A percentile compares a stretch with the other conserved stretches of the same genome.
Evolutionary conservation across 2,888 invertebrate genomes (phyloP).

Genomic region (Lucinisca nassula): DNA sequence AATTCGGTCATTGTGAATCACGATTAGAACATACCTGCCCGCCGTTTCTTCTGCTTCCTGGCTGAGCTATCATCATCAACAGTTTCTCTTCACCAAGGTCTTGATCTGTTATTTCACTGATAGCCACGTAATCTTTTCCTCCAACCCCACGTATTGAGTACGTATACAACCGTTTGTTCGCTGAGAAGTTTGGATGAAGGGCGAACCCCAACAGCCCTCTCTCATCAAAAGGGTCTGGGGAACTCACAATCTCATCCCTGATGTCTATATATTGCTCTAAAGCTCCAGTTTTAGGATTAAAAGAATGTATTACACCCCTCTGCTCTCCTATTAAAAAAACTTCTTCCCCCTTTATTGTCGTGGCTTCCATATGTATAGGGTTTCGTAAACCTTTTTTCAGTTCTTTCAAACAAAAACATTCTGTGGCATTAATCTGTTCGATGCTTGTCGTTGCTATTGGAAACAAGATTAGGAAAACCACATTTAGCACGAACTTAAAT

Average conservation of each 20-base stretch:
- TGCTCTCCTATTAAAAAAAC: conserved; percentile 72
- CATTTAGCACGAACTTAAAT: background rate
- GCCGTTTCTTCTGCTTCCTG: conserved; percentile 80
- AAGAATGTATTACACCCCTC: conserved; percentile 60
- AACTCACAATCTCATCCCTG: conserved; percentile 49
- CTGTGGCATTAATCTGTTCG: background rate
- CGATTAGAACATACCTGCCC: conserved; percentile 86
- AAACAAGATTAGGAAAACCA: background rate
- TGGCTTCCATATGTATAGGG: conserved; percentile 64
- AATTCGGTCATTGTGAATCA: no score
- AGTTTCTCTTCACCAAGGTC: conserved; percentile 74
- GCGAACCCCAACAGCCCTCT: conserved; percentile 82
- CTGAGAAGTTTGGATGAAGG: conserved; percentile 80
- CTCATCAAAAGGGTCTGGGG: conserved; percentile 68
- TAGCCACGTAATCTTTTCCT: conserved; percentile 39
- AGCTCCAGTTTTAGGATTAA: conserved; percentile 4
- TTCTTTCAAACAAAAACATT: conserved; percentile 70
- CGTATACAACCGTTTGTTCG: conserved; percentile 77
- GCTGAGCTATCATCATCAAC: conserved; percentile 80
- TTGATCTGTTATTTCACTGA: conserved; percentile 52
- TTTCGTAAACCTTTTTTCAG: conserved; percentile 50
- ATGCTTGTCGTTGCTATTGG: background rate
- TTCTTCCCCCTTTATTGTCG: conserved; percentile 31
- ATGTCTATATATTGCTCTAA: conserved; percentile 65
- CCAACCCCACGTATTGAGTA: conserved; percentile 75